These are phyloP conservation scores for Ameiurus melas DNA, from an alignment of 2,113 vertebrate genomes.

Conservation along the genomic window DNA sequence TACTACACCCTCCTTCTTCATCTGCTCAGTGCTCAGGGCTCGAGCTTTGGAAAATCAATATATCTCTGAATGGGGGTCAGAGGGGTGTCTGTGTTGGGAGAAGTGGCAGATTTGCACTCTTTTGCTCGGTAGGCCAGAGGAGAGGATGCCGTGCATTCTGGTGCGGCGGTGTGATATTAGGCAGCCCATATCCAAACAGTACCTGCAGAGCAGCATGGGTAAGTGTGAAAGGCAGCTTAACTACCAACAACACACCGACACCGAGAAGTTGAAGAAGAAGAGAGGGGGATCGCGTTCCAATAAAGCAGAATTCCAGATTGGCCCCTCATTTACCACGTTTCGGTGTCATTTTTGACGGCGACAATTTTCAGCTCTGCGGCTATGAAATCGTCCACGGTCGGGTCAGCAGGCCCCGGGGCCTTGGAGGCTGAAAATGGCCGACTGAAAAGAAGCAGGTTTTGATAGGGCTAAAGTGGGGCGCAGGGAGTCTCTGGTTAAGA, in stretches of 20 bases:
- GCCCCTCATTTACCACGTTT: slow-evolving; percentile 46
- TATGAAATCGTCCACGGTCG: slow-evolving; percentile 35
- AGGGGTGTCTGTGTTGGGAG: slow-evolving; percentile 79
- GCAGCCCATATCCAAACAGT: slow-evolving; percentile 71
- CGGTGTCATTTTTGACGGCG: slow-evolving; percentile 54
- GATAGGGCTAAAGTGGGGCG: slow-evolving; percentile 43
- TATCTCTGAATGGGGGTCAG: slow-evolving; percentile 84
- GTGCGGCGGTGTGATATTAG: slow-evolving; percentile 75
- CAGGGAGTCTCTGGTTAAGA: slow-evolving; percentile 49
- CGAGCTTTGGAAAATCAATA: slow-evolving; percentile 75
- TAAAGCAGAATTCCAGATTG: slow-evolving; percentile 51
- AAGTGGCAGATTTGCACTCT: slow-evolving; percentile 84
- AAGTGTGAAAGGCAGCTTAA: slow-evolving; percentile 54
- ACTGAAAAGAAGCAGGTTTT: slow-evolving; percentile 44
- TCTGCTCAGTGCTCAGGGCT: slow-evolving; percentile 59
- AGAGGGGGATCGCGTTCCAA: slow-evolving; percentile 3
- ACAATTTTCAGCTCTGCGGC: slow-evolving; percentile 56
- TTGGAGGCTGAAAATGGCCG: slow-evolving; percentile 45
- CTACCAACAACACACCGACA: slow-evolving; percentile 46
- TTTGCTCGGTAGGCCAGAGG: slow-evolving; percentile 74
- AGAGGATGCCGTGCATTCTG: slow-evolving; percentile 77
- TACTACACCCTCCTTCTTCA: slow-evolving; percentile 53
- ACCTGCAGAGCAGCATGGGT: slow-evolving; percentile 54
- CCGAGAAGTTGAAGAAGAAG: not conserved
- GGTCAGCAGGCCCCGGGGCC: slow-evolving; percentile 29